Base-by-base conservation (phyloP, 2,797 vertebrate genomes). In the Phrynocephalus vlangalii region DNA sequence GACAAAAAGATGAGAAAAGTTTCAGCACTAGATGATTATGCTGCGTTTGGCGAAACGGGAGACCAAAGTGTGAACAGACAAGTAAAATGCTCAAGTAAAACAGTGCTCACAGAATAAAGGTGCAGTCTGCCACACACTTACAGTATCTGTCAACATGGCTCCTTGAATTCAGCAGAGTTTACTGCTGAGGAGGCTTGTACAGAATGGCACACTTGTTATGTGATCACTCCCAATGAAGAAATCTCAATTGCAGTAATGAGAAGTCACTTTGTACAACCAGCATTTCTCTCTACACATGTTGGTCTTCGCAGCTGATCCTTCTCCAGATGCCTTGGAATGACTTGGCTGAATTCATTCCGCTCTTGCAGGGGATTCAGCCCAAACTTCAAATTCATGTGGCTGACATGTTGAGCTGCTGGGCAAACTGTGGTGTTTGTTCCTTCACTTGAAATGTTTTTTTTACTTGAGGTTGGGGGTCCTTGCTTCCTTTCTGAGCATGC, bases 11-110 rank as follows among this genome's bases (percentile, higher is more conserved):
- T 71, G 48, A 86, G 84, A 82, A 91, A 68, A 38, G 89, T 93
- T 91, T 82, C 78, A 87, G 86, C 76, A 93, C 91, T 92, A 52
- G 95, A 78, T 79, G 71, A 88, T 67, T 66, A 18, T 79, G 72
- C 89, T 85, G 91, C 84, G 89, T 82, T 93, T 90, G 56, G 76
- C 84, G 82, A 87, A 15, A 71, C 67, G 81, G 52, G 78, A 48
- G 85, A 89, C 76, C 66, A 26, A 56, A 75, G 38, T 50, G 13
- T 73, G 16, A 67, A 63, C 50, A 66, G 82, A 83, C 22, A n/a
- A 60, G 10, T 70, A 13, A 18, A 48, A 38, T 82, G 22, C 5
- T n/a, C 22, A 76, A 52, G 4, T 63, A 63, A 70, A 68, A 82
- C 15, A n/a, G 26, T 50, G 44, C 44, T 48, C 18, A 82, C 50